Conservation (phyloP, 2,113 vertebrate species). For the Tympanuchus pallidicinctus region DNA sequence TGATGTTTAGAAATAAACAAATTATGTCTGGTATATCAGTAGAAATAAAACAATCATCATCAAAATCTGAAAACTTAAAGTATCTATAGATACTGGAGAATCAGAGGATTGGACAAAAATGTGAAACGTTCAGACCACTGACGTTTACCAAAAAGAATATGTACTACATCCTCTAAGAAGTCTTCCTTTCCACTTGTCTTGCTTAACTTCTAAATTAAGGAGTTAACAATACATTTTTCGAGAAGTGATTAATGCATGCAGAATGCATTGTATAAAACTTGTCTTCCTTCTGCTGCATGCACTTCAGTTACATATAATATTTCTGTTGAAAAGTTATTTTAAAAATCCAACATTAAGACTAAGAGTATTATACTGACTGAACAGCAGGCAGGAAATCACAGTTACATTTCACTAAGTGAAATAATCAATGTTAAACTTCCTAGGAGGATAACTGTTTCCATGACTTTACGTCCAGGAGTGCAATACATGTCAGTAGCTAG, state of each 20-base stretch:
- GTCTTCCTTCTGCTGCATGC: background rate
- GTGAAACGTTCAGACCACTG: background rate
- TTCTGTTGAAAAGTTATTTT: background rate
- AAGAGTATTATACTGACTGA: background rate
- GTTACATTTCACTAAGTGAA: background rate
- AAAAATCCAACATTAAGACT: background rate
- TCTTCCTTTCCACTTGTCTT: background rate
- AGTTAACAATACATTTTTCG: background rate
- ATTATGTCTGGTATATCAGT: background rate
- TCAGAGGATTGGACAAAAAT: background rate
- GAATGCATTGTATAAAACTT: background rate
- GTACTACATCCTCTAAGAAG: background rate
- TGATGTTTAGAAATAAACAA: background rate
- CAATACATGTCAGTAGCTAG: background rate
- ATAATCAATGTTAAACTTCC: background rate
- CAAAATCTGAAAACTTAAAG: background rate
- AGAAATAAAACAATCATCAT: background rate
- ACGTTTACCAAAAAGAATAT: background rate
- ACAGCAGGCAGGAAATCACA: background rate
- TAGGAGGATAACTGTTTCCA: background rate
- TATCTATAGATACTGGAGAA: background rate
- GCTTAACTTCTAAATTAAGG: background rate
- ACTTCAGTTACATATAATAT: background rate
- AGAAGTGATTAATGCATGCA: background rate
- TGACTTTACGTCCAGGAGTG: background rate